Conservation (phyloP, 2,797 vertebrate genomes). For the Crocidura indochinensis region DNA sequence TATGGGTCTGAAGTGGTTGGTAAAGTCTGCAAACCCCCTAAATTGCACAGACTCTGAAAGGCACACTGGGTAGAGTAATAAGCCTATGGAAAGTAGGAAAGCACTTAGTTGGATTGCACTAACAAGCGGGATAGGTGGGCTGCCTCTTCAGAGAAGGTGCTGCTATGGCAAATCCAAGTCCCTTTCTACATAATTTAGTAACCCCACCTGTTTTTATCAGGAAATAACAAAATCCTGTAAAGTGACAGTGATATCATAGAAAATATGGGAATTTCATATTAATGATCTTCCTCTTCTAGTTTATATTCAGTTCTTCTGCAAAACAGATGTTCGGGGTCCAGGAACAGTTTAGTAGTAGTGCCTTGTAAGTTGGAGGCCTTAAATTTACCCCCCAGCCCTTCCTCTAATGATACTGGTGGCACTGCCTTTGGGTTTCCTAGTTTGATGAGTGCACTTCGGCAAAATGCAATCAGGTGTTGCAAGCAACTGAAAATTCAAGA, state of each 20-base stretch:
- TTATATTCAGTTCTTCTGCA: slow-evolving; percentile 11
- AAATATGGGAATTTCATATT: slow-evolving; percentile 22
- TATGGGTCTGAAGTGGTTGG: slow-evolving; percentile 20
- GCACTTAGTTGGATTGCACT: not conserved
- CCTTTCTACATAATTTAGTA: slow-evolving; percentile 5
- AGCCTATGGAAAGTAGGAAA: not conserved
- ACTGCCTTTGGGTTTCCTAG: no score
- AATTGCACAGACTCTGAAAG: no score
- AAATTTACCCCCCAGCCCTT: no score
- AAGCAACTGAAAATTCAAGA: no score
- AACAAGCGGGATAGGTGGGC: not conserved
- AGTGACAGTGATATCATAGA: slow-evolving; percentile 5
- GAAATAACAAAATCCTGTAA: slow-evolving; percentile 13
- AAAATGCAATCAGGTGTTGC: no score
- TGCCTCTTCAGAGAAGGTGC: not conserved
- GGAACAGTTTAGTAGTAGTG: not conserved
- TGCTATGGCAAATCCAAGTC: slow-evolving; percentile 1
- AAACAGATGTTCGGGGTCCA: slow-evolving; percentile 20
- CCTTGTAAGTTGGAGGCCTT: no score
- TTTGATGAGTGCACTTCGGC: no score
- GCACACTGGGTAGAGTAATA: not conserved
- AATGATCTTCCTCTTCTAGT: not conserved
- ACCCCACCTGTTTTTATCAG: not conserved
- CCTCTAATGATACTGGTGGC: no score
- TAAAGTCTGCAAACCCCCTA: not conserved